These are phyloP conservation scores for Celastrina argiolus DNA, from an alignment of 2,888 invertebrate species.

Conservation along the genomic window DNA sequence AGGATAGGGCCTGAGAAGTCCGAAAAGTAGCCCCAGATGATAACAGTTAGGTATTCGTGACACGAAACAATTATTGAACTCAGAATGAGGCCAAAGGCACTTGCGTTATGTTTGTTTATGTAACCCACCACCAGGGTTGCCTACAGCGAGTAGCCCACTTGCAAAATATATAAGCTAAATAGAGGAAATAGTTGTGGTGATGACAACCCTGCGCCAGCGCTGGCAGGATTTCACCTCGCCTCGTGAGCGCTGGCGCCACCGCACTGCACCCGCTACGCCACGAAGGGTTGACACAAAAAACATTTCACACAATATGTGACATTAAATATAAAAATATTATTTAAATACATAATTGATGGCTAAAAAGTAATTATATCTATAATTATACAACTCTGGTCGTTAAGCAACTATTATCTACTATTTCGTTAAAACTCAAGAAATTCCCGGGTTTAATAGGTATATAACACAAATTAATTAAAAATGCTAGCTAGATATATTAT, in stretches of 20 bases:
- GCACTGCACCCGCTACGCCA: constrained; percentile 1
- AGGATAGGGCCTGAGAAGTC: too few species aligned
- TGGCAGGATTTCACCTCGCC: constrained; percentile 8
- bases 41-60: constrained; percentile 23
- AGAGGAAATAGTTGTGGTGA: constrained; percentile 1
- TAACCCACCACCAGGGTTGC: constrained; percentile 26
- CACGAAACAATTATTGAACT: constrained; percentile 30
- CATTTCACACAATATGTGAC: not conserved
- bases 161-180: not conserved
- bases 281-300: not conserved
- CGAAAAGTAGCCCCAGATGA: not conserved
- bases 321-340: not conserved
- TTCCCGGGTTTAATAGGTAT: not conserved
- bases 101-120: constrained; percentile 34
- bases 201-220: not conserved
- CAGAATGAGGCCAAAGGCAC: constrained; percentile 37
- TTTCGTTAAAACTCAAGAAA: not conserved
- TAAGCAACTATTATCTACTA: too few species aligned
- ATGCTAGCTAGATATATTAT: too few species aligned
- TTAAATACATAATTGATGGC: too few species aligned
- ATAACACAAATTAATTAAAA: too few species aligned
- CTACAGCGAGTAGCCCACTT: not conserved
- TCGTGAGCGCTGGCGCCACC: constrained; percentile 30
- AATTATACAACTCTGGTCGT: too few species aligned
- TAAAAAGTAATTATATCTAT: too few species aligned